Percentiles rank a stretch among this genome's conserved stretches.
Evolutionary conservation across 2,113 vertebrate genomes (phyloP).

Genomic region (Dolichotis patagonum): DNA sequence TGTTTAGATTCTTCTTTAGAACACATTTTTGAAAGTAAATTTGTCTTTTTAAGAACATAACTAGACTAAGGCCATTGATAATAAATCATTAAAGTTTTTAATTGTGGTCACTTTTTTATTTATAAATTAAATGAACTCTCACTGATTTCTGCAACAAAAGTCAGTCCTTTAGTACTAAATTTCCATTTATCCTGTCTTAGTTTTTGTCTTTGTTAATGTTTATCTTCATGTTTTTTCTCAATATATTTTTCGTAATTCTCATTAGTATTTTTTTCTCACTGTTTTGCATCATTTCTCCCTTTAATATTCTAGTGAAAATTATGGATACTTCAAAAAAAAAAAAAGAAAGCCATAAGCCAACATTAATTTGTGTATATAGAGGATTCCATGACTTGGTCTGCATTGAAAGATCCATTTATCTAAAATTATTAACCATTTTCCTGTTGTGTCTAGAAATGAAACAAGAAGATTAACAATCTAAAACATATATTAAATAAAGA

Average conservation of each 20-base stretch:
- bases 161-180: background rate
- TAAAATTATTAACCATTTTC: background rate
- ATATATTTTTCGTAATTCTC: background rate
- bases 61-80: no score
- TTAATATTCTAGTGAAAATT: background rate
- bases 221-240: background rate
- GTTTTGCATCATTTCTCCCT: background rate
- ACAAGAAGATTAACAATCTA: background rate
- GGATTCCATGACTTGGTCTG: background rate
- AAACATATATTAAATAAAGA: background rate
- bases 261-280: background rate
- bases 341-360: background rate
- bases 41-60: no score
- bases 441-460: background rate
- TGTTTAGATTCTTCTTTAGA: background rate
- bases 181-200: background rate
- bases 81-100: no score
- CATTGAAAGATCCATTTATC: background rate
- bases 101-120: background rate
- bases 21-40: background rate
- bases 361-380: background rate
- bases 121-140: constrained; percentile 1
- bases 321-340: background rate
- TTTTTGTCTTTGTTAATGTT: background rate
- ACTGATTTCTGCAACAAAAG: background rate